A percentile compares a stretch with the other conserved stretches of the same genome.
phyloP scores from a whole-genome alignment of 2,113 vertebrate genomes.

The Spizaetus ornatus region DNA sequence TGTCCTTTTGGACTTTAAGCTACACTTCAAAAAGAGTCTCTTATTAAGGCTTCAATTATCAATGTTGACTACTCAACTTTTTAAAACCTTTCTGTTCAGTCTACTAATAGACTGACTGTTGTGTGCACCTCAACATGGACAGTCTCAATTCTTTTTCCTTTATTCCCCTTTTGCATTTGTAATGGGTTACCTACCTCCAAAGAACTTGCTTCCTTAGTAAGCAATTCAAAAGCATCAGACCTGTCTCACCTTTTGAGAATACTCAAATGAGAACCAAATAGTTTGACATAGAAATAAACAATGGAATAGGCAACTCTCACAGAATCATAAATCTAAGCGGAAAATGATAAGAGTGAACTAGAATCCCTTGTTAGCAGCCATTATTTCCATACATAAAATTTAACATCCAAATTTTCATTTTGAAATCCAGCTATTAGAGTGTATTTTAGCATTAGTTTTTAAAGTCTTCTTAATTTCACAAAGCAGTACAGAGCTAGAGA shows the following conservation, averaged over 20 bases:
- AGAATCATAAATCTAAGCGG: background rate
- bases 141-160: background rate
- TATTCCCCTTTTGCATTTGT: background rate
- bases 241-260: background rate
- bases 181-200: background rate
- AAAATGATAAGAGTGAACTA: background rate
- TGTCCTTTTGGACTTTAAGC: background rate
- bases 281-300: background rate
- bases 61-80: background rate
- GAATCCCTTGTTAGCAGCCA: background rate
- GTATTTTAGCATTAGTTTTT: background rate
- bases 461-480: background rate
- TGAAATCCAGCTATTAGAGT: background rate
- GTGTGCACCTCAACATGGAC: rapidly evolving
- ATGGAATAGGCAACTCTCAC: background rate
- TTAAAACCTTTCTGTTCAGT: background rate
- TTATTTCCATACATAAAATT: background rate
- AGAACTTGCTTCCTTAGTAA: background rate
- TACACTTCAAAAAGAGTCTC: background rate
- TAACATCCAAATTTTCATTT: background rate
- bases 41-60: background rate
- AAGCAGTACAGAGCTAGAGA: background rate
- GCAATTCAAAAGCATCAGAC: background rate
- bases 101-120: background rate
- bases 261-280: background rate